These are phyloP conservation scores for Hirudo medicinalis DNA, from an alignment of 1,140 invertebrate genomes.

Conservation along the genomic window DNA sequence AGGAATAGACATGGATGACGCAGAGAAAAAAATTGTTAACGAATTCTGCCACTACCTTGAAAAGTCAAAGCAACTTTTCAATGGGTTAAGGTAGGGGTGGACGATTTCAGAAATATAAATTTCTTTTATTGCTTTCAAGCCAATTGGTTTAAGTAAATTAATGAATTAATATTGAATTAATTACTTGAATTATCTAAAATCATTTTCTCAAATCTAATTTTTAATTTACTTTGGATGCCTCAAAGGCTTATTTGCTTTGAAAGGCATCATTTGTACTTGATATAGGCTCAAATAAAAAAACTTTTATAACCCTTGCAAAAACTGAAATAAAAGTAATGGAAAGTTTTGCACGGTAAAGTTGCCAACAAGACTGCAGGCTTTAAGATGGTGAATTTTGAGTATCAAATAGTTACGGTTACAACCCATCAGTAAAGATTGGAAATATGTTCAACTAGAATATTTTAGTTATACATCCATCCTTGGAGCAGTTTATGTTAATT, in stretches of 20 bases:
- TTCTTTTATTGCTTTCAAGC: not conserved
- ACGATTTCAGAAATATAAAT: not conserved
- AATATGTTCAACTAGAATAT: no score
- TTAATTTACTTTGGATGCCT: not conserved
- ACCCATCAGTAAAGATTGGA: no score
- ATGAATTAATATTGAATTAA: not conserved
- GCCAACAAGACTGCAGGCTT: no score
- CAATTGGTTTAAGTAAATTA: no score
- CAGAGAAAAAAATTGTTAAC: slow-evolving; percentile 78
- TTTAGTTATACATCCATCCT: no score
- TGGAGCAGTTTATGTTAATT: no score
- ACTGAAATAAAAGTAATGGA: no score
- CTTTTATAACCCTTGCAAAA: no score
- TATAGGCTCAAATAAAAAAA: not conserved
- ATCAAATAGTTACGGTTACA: no score
- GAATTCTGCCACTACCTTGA: slow-evolving; percentile 92
- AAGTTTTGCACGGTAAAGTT: no score
- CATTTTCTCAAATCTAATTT: not conserved
- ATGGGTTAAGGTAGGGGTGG: slow-evolving; percentile 63
- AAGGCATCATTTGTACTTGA: not conserved
- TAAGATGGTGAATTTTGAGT: no score
- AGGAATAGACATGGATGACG: slow-evolving; percentile 33
- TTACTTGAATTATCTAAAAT: not conserved
- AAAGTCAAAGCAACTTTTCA: slow-evolving; percentile 93
- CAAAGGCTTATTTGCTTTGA: not conserved